Percentiles rank a stretch among this genome's conserved stretches.
Evolutionary conservation across 2,888 invertebrate genomes (phyloP).

Genomic region (Gryllus longicercus): DNA sequence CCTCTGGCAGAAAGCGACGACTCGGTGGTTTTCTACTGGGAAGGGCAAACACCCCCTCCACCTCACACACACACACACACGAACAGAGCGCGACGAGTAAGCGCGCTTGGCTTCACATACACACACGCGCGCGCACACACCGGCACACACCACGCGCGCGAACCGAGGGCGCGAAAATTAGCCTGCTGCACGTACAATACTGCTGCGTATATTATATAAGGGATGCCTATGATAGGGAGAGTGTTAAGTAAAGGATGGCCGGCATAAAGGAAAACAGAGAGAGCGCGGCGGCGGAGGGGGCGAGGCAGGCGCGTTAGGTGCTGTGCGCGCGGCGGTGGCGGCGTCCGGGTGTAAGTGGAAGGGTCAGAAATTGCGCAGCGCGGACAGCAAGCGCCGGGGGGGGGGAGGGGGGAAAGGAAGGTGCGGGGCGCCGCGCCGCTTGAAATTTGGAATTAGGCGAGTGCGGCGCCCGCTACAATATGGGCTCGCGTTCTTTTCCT

Average conservation of each 20-base stretch:
- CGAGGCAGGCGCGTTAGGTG: not conserved
- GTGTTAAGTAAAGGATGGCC: slow-evolving; percentile 21
- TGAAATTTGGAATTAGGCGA: not conserved
- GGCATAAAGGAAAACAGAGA: slow-evolving; percentile 17
- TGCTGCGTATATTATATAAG: slow-evolving; percentile 32
- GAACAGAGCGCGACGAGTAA: no score
- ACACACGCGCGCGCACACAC: not conserved
- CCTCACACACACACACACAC: no score
- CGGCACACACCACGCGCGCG: slow-evolving; percentile 22
- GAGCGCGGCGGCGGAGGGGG: not conserved
- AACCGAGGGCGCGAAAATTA: slow-evolving; percentile 29
- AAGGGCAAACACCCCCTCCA: not conserved
- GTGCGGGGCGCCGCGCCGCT: not conserved
- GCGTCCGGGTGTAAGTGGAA: not conserved
- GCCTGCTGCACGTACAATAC: slow-evolving; percentile 32
- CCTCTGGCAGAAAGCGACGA: slow-evolving; percentile 32
- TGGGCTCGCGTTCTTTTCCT: not conserved
- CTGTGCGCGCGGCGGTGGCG: not conserved
- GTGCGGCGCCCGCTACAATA: slow-evolving; percentile 7
- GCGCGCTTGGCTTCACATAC: no score
- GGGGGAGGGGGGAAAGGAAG: not conserved
- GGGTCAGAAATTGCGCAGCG: not conserved
- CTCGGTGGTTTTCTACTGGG: slow-evolving; percentile 30
- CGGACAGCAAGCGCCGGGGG: not conserved
- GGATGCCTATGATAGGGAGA: slow-evolving; percentile 12